phyloP scores from a whole-genome alignment of 1,140 invertebrate genomes.

The Leptoteleia sp. region DNA sequence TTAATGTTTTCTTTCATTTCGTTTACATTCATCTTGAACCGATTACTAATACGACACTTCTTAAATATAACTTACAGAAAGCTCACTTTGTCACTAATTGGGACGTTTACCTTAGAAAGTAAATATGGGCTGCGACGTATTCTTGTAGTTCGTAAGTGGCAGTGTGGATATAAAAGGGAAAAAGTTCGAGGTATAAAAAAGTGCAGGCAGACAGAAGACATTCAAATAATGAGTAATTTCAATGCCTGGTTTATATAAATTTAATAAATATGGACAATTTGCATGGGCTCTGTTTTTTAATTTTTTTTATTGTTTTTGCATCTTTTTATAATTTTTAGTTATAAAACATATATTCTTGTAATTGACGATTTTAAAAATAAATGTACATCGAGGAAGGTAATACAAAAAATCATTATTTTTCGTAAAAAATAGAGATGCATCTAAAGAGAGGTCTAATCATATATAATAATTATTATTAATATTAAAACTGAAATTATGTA shows the following conservation, averaged over 20 bases:
- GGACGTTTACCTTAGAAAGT: constrained; percentile 10
- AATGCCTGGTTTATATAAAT: constrained; percentile 48
- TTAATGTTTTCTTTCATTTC: too few relatives aligned
- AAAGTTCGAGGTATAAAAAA: constrained; percentile 31
- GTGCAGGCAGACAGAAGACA: constrained; percentile 10
- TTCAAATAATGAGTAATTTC: constrained; percentile 42
- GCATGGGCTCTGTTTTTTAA: background rate
- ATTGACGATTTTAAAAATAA: too few relatives aligned
- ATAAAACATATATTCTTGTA: too few relatives aligned
- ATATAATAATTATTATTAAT: too few relatives aligned
- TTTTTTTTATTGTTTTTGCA: constrained; percentile 2
- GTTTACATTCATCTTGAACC: background rate
- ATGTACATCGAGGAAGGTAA: too few relatives aligned
- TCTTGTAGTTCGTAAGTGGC: constrained; percentile 29
- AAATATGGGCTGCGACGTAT: constrained; percentile 41
- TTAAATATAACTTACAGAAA: background rate
- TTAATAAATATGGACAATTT: constrained; percentile 33
- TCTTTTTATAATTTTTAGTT: too few relatives aligned
- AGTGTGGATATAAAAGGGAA: constrained; percentile 31
- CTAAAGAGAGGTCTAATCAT: too few relatives aligned
- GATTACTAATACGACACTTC: background rate
- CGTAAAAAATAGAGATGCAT: too few relatives aligned
- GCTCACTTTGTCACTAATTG: background rate
- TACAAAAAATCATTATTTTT: too few relatives aligned
- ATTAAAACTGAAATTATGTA: too few relatives aligned